Conservation (phyloP, 2,888 invertebrate genomes). For the Adelognathus sp. region DNA sequence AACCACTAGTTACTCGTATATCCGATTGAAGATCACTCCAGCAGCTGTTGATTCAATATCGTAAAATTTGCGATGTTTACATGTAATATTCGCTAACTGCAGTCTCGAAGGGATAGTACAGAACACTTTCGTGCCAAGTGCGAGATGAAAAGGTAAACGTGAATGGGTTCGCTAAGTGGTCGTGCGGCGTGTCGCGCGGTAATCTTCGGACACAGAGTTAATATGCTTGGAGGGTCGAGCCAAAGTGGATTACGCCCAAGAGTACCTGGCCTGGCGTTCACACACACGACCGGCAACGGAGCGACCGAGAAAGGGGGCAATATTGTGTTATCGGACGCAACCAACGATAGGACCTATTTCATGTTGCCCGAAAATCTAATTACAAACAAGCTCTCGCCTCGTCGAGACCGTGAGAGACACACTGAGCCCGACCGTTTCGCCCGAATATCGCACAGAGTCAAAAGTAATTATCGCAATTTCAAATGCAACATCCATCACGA, state of each 20-base stretch:
- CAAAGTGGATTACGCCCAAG: slow-evolving; percentile 64
- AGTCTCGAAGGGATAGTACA: background rate
- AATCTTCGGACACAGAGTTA: slow-evolving; percentile 64
- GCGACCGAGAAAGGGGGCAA: slow-evolving; percentile 25
- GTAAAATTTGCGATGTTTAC: background rate
- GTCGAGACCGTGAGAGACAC: background rate
- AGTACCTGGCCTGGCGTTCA: slow-evolving; percentile 50
- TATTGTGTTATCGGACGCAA: slow-evolving; percentile 63
- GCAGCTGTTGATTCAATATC: too few species aligned
- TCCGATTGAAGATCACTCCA: too few species aligned
- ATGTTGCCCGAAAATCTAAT: slow-evolving; percentile 56
- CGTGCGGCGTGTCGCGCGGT: slow-evolving; percentile 61
- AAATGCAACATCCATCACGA: too few species aligned
- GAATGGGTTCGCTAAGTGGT: slow-evolving; percentile 60
- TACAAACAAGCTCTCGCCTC: slow-evolving; percentile 51
- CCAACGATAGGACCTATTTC: slow-evolving; percentile 59
- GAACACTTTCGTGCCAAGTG: background rate
- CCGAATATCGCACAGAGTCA: background rate
- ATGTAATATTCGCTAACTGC: background rate
- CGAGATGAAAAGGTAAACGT: background rate
- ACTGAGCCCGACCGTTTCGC: background rate
- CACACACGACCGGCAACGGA: slow-evolving; percentile 39
- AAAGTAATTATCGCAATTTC: too few species aligned
- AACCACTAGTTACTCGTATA: too few species aligned
- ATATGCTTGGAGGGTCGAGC: slow-evolving; percentile 63